Percentiles rank a stretch among this genome's conserved stretches.
Conservation (phyloP, 1,140 invertebrate species). For the Leptinotarsa defecta region DNA sequence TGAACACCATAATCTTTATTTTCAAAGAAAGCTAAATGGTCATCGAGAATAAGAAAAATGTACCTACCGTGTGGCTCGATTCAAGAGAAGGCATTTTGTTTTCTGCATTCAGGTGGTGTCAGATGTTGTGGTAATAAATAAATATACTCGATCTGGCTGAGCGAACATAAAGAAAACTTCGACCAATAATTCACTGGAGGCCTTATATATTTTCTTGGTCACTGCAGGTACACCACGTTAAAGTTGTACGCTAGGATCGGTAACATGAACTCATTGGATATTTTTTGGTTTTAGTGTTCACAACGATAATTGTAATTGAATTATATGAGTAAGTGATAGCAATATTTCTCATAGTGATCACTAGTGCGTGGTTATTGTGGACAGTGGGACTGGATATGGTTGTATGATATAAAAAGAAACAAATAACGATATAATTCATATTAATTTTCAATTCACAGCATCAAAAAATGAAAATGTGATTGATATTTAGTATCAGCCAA, state of each 20-base stretch:
- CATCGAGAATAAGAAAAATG: not conserved
- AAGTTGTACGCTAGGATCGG: not conserved
- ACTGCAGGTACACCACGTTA: not conserved
- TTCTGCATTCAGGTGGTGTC: conserved; percentile 1
- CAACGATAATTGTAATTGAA: too few relatives aligned
- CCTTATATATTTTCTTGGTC: conserved; percentile 1
- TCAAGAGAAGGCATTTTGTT: not conserved
- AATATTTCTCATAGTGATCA: too few relatives aligned
- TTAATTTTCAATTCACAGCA: too few relatives aligned
- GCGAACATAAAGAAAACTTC: conserved; percentile 34
- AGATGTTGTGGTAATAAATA: conserved; percentile 24
- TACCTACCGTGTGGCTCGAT: not conserved
- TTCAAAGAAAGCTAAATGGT: too few relatives aligned
- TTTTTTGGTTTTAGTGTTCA: not conserved
- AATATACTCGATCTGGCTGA: conserved; percentile 28
- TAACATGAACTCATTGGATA: not conserved
- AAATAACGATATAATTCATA: too few relatives aligned
- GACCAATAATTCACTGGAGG: conserved; percentile 30
- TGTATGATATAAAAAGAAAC: too few relatives aligned
- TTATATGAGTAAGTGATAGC: too few relatives aligned
- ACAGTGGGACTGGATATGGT: too few relatives aligned
- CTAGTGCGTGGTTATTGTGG: too few relatives aligned
- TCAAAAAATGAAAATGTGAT: too few relatives aligned
- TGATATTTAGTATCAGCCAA: too few relatives aligned
- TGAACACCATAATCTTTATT: too few relatives aligned